These are phyloP conservation scores for Aeoliscus strigatus DNA, from an alignment of 2,797 vertebrate species.

Conservation along the genomic window DNA sequence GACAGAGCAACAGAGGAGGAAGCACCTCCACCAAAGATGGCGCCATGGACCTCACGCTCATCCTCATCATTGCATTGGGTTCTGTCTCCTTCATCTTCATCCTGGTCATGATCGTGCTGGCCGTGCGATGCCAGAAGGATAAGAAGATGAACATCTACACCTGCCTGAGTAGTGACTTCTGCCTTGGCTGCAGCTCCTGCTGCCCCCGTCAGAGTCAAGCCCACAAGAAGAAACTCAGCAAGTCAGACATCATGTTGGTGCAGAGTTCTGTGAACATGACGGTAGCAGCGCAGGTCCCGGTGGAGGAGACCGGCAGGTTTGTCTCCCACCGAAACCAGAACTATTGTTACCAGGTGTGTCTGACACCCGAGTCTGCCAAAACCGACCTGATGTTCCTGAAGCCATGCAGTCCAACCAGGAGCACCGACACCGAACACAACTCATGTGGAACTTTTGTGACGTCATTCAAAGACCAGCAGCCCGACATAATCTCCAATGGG, in stretches of 20 bases:
- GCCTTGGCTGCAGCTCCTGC: conserved; percentile 84
- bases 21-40: conserved; percentile 77
- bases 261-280: conserved; percentile 83
- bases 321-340: conserved; percentile 93
- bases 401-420: conserved; percentile 90
- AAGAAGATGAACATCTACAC: conserved; percentile 94
- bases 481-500: conserved; percentile 97
- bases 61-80: conserved; percentile 94
- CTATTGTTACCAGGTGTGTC: conserved; percentile 98
- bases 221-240: conserved; percentile 96
- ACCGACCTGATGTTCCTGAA: conserved; percentile 98
- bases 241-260: conserved; percentile 97
- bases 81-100: conserved; percentile 95
- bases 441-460: conserved; percentile 91
- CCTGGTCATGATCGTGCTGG: conserved; percentile 96
- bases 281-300: conserved; percentile 80
- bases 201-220: conserved; percentile 86
- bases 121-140: conserved; percentile 95
- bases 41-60: conserved; percentile 89
- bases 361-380: conserved; percentile 97
- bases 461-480: conserved; percentile 92
- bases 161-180: conserved; percentile 88
- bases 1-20: conserved; percentile 68
- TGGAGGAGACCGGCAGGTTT: conserved; percentile 87
- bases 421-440: conserved; percentile 89